These are phyloP conservation scores for Thaleichthys pacificus DNA, from an alignment of 2,797 vertebrate species.

Conservation along the genomic window DNA sequence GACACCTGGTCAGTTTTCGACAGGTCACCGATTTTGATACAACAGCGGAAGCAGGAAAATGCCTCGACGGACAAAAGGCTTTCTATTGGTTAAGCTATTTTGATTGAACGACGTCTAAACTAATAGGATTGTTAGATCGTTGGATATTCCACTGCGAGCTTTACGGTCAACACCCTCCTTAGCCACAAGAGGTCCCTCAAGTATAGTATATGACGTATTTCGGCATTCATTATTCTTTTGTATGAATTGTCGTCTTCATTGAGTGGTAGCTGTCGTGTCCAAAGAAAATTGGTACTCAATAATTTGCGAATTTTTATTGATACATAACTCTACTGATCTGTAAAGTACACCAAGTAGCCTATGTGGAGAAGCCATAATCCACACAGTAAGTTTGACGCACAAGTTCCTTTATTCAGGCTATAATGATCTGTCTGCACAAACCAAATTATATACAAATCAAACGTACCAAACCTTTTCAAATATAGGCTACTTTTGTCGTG, in stretches of 20 bases:
- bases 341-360: conserved; percentile 2
- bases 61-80: too few relatives aligned
- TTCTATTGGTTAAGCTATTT: too few relatives aligned
- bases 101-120: too few relatives aligned
- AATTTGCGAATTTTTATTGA: conserved; percentile 25
- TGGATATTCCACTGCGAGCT: too few relatives aligned
- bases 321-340: conserved; percentile 3
- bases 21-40: too few relatives aligned
- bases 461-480: conserved; percentile 25
- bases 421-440: background rate
- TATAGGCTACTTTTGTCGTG: conserved; percentile 14
- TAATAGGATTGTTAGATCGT: too few relatives aligned
- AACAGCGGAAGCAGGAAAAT: too few relatives aligned
- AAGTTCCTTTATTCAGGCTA: background rate
- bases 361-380: conserved; percentile 18
- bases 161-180: background rate
- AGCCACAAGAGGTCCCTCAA: conserved; percentile 28
- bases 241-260: too few relatives aligned
- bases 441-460: conserved; percentile 56
- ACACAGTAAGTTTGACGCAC: conserved; percentile 18
- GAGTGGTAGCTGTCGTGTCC: too few relatives aligned
- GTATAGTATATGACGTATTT: background rate
- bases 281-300: too few relatives aligned
- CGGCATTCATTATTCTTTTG: too few relatives aligned
- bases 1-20: too few relatives aligned